phyloP scores from a whole-genome alignment of 2,797 vertebrate species.

The Benthosema pterotum region DNA sequence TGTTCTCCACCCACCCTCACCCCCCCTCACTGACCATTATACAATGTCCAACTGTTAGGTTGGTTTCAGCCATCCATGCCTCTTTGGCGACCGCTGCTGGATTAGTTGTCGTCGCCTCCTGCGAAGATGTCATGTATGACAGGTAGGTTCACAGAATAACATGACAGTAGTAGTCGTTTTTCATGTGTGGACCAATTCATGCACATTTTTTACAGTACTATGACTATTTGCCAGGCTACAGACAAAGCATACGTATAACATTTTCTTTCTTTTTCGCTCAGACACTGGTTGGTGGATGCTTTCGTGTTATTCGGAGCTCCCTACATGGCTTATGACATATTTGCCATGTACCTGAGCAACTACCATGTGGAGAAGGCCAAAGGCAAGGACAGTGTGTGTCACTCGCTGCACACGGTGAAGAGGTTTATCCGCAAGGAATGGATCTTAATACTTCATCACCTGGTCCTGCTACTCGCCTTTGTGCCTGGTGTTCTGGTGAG shows the following conservation, averaged over 20 bases:
- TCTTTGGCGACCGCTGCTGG: conserved; percentile 82
- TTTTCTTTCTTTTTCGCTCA: conserved; percentile 39
- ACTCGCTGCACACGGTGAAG: conserved; percentile 67
- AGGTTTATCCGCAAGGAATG: conserved; percentile 83
- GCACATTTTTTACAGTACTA: not conserved
- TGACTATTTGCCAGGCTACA: too few relatives aligned
- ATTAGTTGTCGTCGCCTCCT: conserved; percentile 75
- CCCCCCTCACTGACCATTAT: too few relatives aligned
- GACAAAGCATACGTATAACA: not conserved
- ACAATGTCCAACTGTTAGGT: conserved; percentile 58
- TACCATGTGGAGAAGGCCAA: conserved; percentile 76
- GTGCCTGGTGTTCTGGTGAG: conserved; percentile 83
- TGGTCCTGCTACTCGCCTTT: conserved; percentile 82
- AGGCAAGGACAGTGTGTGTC: conserved; percentile 30
- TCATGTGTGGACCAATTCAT: not conserved
- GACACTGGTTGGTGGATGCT: conserved; percentile 87
- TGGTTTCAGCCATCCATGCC: conserved; percentile 86
- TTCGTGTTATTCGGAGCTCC: conserved; percentile 84
- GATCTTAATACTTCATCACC: conserved; percentile 87
- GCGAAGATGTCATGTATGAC: conserved; percentile 83
- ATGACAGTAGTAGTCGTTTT: too few relatives aligned
- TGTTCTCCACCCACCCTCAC: too few relatives aligned
- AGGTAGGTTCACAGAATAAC: conserved; percentile 70
- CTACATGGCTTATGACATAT: conserved; percentile 87
- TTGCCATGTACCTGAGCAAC: conserved; percentile 89